Base-by-base conservation (phyloP, 2,113 vertebrate genomes). In the Scomber scombrus region DNA sequence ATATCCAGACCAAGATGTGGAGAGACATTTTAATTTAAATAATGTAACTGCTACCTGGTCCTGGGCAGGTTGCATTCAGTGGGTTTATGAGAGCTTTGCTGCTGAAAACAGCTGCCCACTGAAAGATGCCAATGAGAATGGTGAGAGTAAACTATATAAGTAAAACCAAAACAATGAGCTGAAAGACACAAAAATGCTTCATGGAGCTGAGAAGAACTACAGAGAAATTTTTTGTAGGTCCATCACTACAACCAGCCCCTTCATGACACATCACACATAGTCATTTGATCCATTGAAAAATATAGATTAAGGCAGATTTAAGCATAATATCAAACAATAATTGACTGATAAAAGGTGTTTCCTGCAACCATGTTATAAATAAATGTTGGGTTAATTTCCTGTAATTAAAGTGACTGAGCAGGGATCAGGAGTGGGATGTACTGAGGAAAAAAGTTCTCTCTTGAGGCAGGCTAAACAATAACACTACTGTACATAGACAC, bases 1-100 rank as follows among this genome's bases (percentile, higher is more conserved):
- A 16, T 52, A 69, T 21, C 46, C 31, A 29, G 49, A 80, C 45
- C 45, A 34, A 70, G 61, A 14, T 52, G 47, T 68, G 54, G 34
- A 63, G 58, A 80, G 10, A 81, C 68, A 34, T 64, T 75, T 76
- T 21, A 45, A 70, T 76, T 11, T 26, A 21, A 13, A 84, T 18
- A 26, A 14, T 52, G 21, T 23, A 72, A 46, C 16, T 40, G 6
- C 34, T 40, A 18, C 16, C 55, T 55, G 51, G 7, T 54, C 3
- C 12, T 40, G 31, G 16, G 3, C 18, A n/a, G 31, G 13, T 23
- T 47, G 19, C 10, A 3, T 55, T 12, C 11, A 14, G 18, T 52
- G 6, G 9, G 18, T 43, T 40, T 43, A 54, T 68, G n/a, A 54
- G 49, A 51, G 64, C 3, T 26, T n/a, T 65, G 15, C 12, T 51